Base-by-base conservation (phyloP, 37 sponge, comb jelly and placozoan genomes). In the Oscarella lobularis region DNA sequence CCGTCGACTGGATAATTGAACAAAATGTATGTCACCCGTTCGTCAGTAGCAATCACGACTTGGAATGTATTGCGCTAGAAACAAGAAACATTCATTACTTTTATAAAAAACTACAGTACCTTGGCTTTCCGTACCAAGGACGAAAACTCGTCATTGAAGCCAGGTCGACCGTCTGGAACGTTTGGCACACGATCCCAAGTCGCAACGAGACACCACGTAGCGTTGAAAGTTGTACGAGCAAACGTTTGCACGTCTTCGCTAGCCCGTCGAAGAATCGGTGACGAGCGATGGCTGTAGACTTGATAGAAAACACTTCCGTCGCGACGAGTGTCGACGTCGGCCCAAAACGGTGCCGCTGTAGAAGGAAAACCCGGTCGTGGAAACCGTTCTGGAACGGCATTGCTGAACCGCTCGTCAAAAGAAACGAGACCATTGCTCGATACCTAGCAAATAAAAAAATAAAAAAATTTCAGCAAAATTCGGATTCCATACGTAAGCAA, bases 21-120 rank as follows among this genome's bases (percentile, higher is more conserved):
- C 9, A 27, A 48, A 48, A 9, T 48, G 60, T 48, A 48, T 9
- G 60, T 48, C 60, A 48, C 20, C 9, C 9, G 20, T 27, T 9
- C 20, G 60, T 48, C 20, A 20, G 60, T 48, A 48, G 20, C 20
- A 20, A 48, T 48, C 20, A 20, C 60, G 20, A 20, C 60, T 48
- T 48, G 60, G 60, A 48, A 48, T 48, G 60, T 48, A 48, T 48
- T 48, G 9, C 60, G 60, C 20, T n/a, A n/a, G n/a, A n/a, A n/a
- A n/a, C n/a, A n/a, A n/a, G n/a, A n/a, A n/a, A n/a, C n/a, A n/a
- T n/a, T n/a, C n/a, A n/a, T n/a, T n/a, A n/a, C n/a, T n/a, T n/a
- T n/a, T n/a, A n/a, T n/a, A n/a, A n/a, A n/a, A n/a, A n/a, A n/a
- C n/a, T n/a, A n/a, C n/a, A n/a, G n/a, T n/a, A n/a, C n/a, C n/a